These are phyloP conservation scores for Aegithalos caudatus DNA, from an alignment of 2,113 vertebrate species.

Conservation along the genomic window DNA sequence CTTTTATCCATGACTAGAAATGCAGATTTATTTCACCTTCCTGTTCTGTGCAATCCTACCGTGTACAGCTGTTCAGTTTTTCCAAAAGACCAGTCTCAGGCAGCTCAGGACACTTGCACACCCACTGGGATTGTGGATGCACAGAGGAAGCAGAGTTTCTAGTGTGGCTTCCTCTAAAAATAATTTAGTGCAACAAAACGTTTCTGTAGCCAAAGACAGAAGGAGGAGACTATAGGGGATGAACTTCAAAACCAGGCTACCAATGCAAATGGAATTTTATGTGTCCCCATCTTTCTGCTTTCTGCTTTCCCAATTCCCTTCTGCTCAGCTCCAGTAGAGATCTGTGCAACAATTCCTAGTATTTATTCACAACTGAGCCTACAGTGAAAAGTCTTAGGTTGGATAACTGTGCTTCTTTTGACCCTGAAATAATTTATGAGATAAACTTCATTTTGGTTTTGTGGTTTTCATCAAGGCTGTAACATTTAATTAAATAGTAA, in stretches of 20 bases:
- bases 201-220: neutral
- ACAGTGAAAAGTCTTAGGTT: neutral
- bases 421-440: neutral
- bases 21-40: neutral
- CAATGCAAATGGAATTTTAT: neutral
- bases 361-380: neutral
- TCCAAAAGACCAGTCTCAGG: neutral
- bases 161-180: neutral
- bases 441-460: neutral
- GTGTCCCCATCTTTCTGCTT: neutral
- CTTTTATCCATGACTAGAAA: neutral
- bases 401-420: neutral
- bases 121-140: neutral
- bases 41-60: fast-evolving
- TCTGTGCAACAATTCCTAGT: neutral
- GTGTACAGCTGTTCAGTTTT: neutral
- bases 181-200: neutral
- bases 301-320: neutral
- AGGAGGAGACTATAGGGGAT: neutral
- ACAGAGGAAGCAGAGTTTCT: neutral
- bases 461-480: neutral
- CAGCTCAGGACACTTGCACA: neutral
- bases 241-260: neutral
- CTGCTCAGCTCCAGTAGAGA: neutral
- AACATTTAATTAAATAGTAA: neutral